Conservation (phyloP, 2,113 vertebrate genomes). For the Electrona antarctica region DNA sequence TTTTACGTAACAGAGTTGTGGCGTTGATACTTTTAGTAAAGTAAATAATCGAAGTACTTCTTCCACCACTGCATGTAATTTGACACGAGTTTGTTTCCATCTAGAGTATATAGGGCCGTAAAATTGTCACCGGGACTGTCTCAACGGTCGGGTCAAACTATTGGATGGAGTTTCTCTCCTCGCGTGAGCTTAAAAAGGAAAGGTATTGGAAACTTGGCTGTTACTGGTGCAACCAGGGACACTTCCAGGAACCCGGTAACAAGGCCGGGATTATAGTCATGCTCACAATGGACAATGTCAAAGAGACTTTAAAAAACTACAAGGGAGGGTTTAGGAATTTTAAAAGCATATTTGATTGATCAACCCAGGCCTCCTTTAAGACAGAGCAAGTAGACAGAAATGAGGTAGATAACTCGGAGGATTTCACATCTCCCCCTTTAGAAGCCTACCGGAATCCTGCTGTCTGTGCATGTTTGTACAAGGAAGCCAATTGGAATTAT, state of each 20-base stretch:
- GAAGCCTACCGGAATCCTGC: too few species aligned
- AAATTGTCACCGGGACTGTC: constrained; percentile 20
- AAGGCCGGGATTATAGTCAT: constrained; percentile 9
- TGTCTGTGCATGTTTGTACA: too few species aligned
- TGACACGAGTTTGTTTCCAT: too few species aligned
- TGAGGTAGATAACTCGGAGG: too few species aligned
- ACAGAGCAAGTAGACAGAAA: too few species aligned
- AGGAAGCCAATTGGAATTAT: too few species aligned
- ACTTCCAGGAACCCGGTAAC: constrained; percentile 44
- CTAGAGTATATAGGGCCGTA: not conserved
- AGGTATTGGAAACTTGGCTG: constrained; percentile 57
- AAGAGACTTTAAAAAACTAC: not conserved
- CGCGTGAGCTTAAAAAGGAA: constrained; percentile 71
- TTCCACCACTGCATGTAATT: too few species aligned
- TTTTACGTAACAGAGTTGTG: too few species aligned
- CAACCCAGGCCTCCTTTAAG: too few species aligned
- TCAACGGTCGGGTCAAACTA: constrained; percentile 7
- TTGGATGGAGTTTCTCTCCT: constrained; percentile 30
- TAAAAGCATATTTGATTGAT: not conserved
- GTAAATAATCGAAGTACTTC: too few species aligned
- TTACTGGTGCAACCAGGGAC: constrained; percentile 17
- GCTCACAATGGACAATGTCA: not conserved
- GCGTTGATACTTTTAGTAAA: too few species aligned
- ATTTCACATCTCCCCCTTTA: too few species aligned
- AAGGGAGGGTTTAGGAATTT: constrained; percentile 13